Conservation (phyloP, 2,797 vertebrate species). For the Sandelia bainsii region DNA sequence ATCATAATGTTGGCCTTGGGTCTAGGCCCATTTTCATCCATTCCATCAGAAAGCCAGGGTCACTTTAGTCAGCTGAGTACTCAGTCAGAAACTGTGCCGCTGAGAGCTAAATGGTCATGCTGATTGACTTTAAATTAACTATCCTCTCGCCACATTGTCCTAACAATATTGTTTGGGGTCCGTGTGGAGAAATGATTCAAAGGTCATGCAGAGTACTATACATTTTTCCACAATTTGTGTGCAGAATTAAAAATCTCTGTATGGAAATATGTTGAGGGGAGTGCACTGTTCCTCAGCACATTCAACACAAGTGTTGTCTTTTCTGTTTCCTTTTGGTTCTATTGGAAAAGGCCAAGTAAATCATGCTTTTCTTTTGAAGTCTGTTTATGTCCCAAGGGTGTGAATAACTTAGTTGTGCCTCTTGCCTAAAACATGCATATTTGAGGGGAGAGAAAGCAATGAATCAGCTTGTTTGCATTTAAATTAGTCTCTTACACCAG, state of each 20-base stretch:
- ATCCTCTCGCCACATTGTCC: constrained; percentile 40
- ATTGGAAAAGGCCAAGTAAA: constrained; percentile 56
- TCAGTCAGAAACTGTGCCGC: constrained; percentile 48
- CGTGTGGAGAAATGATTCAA: constrained; percentile 31
- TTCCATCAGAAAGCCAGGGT: constrained; percentile 54
- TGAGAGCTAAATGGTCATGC: constrained; percentile 29
- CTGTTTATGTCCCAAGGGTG: constrained; percentile 64
- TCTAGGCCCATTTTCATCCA: constrained; percentile 64
- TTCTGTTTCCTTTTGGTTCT: constrained; percentile 48
- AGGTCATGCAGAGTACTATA: constrained; percentile 44
- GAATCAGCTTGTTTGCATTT: constrained; percentile 75
- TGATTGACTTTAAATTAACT: constrained; percentile 68
- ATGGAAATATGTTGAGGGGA: constrained; percentile 32
- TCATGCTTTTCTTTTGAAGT: constrained; percentile 70
- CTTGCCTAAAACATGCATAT: constrained; percentile 70
- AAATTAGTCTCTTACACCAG: constrained; percentile 58
- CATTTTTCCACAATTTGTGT: constrained; percentile 35
- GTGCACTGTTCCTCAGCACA: constrained; percentile 44
- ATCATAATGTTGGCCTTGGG: constrained; percentile 70
- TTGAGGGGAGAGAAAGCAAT: constrained; percentile 61
- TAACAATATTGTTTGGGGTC: constrained; percentile 28
- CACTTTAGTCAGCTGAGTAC: constrained; percentile 51
- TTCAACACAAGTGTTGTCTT: constrained; percentile 48
- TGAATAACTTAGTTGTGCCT: constrained; percentile 71
- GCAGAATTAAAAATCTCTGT: constrained; percentile 20